phyloP scores from a whole-genome alignment of 2,113 vertebrate species.

The Octodon degus region DNA sequence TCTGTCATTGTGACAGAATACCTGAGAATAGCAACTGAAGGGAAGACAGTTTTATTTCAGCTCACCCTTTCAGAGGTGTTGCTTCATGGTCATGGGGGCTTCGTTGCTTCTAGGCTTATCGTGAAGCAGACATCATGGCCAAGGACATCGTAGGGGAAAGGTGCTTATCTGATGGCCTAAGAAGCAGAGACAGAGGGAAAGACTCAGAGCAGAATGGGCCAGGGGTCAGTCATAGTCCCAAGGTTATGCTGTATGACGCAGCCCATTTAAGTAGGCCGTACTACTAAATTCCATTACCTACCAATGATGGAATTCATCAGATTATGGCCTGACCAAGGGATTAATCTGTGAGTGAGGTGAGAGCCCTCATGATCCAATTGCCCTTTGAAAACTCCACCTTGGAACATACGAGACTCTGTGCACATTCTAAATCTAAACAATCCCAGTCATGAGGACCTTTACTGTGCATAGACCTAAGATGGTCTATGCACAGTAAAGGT shows the following conservation, averaged over 20 bases:
- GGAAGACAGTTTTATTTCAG: neutral
- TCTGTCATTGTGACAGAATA: neutral
- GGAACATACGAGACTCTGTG: neutral
- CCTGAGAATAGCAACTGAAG: neutral
- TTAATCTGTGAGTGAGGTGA: neutral
- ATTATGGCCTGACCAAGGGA: neutral
- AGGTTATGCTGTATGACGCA: neutral
- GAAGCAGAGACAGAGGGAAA: neutral
- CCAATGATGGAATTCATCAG: neutral
- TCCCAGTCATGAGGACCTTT: neutral
- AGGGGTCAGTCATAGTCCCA: neutral
- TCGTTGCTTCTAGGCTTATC: neutral
- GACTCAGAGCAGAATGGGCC: neutral
- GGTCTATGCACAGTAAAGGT: too few species aligned
- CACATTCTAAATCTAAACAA: neutral
- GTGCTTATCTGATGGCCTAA: neutral
- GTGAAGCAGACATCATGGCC: neutral
- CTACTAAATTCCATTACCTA: neutral
- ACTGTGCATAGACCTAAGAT: neutral
- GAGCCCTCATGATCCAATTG: neutral
- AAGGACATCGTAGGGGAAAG: neutral
- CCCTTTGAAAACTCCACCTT: neutral
- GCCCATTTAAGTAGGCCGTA: neutral
- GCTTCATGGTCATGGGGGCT: neutral
- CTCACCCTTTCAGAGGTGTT: neutral